Evolutionary conservation across 1,140 invertebrate genomes (phyloP), one percentile per base, ranked within the genome.

Genomic region (Planococcus citri): DNA sequence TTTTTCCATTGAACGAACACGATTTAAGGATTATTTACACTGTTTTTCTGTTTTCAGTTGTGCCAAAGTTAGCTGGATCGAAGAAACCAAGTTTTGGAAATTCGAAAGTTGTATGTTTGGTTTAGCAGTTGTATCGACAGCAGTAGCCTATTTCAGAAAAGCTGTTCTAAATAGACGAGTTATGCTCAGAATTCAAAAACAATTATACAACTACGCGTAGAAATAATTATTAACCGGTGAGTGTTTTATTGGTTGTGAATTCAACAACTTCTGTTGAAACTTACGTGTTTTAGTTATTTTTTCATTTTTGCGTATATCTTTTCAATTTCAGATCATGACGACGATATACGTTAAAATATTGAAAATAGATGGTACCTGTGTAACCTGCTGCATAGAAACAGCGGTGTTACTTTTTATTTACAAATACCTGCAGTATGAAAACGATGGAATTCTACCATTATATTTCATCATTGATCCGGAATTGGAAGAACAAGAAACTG

Each of bases 31-130:
- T 21, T 10, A 12, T 69, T 69, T 41, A 21, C n/a, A n/a, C n/a
- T 3, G 20, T 69, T 3, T 69, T 17, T 27, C 4, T 57, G 21
- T 69, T 79, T 83, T 70, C 73, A 83, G 86, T 75, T 88, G 86
- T 75, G 85, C 87, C 72, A 81, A 79, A 72, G 84, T 87, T 17
- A 84, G 82, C 20, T 88, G 86, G 79, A 80, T 90, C 29, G 88
- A 90, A 75, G 88, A 90, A 76, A 79, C 82, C 70, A 83, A 86
- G 58, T 95, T 91, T 78, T 91, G 91, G 84, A 86, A 89, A 75
- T 95, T 95, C 77, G 87, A 92, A 75, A 82, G 82, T 14, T 84
- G 86, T 71, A 87, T 88, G 78, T 86, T 91, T 74, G 76, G 85
- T 0, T 69, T 87, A 29, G 86, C 86, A 10, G 72, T 87, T 4